A percentile compares a stretch with the other conserved stretches of the same genome.
Conservation (phyloP, 2,113 vertebrate species). For the Tylochromis polylepis region DNA sequence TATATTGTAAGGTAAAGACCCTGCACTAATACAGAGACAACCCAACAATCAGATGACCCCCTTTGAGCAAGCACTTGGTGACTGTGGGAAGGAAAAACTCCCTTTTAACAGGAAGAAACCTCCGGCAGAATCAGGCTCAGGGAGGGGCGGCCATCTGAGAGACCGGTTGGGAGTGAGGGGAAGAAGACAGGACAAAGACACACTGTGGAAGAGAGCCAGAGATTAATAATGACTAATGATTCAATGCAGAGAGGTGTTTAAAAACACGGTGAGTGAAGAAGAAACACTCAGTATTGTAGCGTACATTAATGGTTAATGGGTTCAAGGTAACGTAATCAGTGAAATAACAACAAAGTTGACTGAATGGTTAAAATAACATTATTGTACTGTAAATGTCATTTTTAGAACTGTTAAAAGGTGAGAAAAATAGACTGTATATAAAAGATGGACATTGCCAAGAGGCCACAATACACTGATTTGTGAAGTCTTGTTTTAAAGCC, state of each 20-base stretch:
- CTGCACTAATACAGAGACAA: background rate
- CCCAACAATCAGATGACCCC: background rate
- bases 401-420: no score
- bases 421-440: no score
- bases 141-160: background rate
- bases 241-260: no score
- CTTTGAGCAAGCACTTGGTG: background rate
- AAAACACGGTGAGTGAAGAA: no score
- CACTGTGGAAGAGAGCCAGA: no score
- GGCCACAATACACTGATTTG: background rate
- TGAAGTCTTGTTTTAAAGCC: background rate
- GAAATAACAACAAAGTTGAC: no score
- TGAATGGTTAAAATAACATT: no score
- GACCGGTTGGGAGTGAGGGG: background rate
- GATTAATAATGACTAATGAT: no score
- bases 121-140: rapidly evolving
- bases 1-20: background rate
- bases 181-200: background rate
- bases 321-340: background rate
- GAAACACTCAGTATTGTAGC: no score
- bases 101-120: background rate
- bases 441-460: background rate
- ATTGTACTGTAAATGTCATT: no score
- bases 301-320: background rate
- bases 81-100: background rate